Conservation (phyloP, 2,888 invertebrate genomes). For the Ditylenchus weischeri region DNA sequence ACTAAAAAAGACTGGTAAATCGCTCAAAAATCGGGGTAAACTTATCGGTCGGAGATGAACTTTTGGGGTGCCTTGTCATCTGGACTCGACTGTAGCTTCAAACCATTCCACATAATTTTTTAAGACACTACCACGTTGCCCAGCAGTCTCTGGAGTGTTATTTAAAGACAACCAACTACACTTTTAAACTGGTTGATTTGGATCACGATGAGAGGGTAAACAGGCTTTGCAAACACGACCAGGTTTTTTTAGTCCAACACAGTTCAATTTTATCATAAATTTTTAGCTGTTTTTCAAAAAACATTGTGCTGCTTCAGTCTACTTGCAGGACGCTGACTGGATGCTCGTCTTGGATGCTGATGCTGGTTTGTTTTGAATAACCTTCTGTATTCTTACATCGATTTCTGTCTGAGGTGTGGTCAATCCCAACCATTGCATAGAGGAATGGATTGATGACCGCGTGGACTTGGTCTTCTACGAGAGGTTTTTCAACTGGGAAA, state of each 20-base stretch:
- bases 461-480: slow-evolving; percentile 57
- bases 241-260: slow-evolving; percentile 15
- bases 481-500: slow-evolving; percentile 58
- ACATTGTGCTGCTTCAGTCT: slow-evolving; percentile 55
- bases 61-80: too few species aligned
- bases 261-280: not conserved
- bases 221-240: slow-evolving; percentile 30
- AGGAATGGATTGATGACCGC: slow-evolving; percentile 56
- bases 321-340: slow-evolving; percentile 55
- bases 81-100: too few species aligned
- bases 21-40: too few species aligned
- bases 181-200: slow-evolving; percentile 40
- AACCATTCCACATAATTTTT: slow-evolving; percentile 5
- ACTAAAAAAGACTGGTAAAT: too few species aligned
- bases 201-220: slow-evolving; percentile 30
- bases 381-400: too few species aligned
- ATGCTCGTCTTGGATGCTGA: slow-evolving; percentile 57
- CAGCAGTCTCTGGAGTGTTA: slow-evolving; percentile 52
- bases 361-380: slow-evolving; percentile 40
- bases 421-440: slow-evolving; percentile 58
- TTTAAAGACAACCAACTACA: slow-evolving; percentile 49
- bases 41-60: too few species aligned
- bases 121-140: slow-evolving; percentile 52
- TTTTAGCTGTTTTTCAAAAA: slow-evolving; percentile 54
- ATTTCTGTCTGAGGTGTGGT: slow-evolving; percentile 34